phyloP scores from a whole-genome alignment of 2,888 invertebrate species.

The Synanthedon formicaeformis region DNA sequence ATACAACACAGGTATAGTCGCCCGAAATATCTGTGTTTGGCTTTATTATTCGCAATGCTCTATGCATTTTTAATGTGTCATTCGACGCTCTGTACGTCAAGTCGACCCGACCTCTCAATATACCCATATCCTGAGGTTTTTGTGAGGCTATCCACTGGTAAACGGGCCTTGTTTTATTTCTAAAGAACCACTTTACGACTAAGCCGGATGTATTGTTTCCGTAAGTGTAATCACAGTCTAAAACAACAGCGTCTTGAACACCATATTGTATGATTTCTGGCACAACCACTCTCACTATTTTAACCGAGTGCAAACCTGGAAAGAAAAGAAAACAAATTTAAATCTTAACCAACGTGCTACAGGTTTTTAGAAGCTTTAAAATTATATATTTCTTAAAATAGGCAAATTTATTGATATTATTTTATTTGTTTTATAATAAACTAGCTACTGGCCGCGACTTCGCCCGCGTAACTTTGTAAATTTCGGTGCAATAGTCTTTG shows the following conservation, averaged over 20 bases:
- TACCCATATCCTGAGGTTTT: constrained; percentile 75
- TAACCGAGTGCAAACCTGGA: constrained; percentile 70
- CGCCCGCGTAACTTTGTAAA: too few species aligned
- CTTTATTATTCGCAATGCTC: constrained; percentile 78
- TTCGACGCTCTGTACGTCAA: constrained; percentile 74
- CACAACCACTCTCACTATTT: constrained; percentile 73
- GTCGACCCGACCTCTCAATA: constrained; percentile 69
- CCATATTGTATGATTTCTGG: constrained; percentile 74
- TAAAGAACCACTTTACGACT: constrained; percentile 83
- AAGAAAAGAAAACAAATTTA: constrained; percentile 7
- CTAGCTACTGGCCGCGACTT: too few species aligned
- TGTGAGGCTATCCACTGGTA: constrained; percentile 84
- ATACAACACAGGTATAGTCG: constrained; percentile 80
- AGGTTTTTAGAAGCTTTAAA: too few species aligned
- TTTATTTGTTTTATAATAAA: too few species aligned
- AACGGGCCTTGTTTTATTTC: constrained; percentile 74
- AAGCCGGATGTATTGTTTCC: constrained; percentile 75
- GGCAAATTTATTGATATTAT: too few species aligned
- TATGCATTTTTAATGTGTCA: constrained; percentile 76
- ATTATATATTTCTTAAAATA: too few species aligned
- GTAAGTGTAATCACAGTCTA: constrained; percentile 80
- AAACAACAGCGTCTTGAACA: constrained; percentile 71
- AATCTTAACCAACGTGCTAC: too few species aligned
- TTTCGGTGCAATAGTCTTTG: too few species aligned
- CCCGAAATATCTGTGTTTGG: constrained; percentile 80